These are phyloP conservation scores for Aspiorhynchus laticeps DNA, from an alignment of 2,113 vertebrate genomes.

Conservation along the genomic window DNA sequence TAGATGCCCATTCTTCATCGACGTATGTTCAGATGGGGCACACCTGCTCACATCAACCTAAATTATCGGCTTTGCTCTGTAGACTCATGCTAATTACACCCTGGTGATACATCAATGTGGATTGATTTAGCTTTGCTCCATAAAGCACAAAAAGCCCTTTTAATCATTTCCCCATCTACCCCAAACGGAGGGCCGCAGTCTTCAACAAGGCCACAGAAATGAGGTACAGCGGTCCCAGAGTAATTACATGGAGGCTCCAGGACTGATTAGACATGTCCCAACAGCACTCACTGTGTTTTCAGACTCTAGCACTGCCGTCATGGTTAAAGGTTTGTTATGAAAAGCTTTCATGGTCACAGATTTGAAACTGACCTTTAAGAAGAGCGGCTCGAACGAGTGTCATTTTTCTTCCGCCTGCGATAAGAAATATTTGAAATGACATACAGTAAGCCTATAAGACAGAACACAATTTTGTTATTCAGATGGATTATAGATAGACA, in stretches of 20 bases:
- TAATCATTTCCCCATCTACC: constrained; percentile 52
- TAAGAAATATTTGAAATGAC: not conserved
- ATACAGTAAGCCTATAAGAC: not conserved
- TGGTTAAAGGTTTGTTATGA: constrained; percentile 1
- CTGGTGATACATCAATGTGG: constrained; percentile 57
- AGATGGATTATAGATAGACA: not conserved
- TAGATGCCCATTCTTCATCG: constrained; percentile 25
- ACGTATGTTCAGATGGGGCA: constrained; percentile 14
- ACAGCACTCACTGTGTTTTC: constrained; percentile 7
- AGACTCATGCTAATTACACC: constrained; percentile 59
- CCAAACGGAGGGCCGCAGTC: constrained; percentile 27
- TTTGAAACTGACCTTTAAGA: constrained; percentile 33
- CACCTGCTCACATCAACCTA: constrained; percentile 53
- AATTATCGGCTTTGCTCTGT: constrained; percentile 50
- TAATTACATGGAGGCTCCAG: constrained; percentile 32
- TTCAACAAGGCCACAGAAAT: constrained; percentile 41
- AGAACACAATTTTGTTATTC: not conserved
- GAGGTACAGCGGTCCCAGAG: constrained; percentile 27
- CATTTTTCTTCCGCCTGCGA: not conserved
- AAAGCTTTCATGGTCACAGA: constrained; percentile 1
- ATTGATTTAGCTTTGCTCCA: constrained; percentile 57
- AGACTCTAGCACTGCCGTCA: not conserved
- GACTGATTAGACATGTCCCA: constrained; percentile 32
- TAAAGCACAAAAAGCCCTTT: constrained; percentile 55
- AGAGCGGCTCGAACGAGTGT: not conserved